These are phyloP conservation scores for Mobula birostris DNA, from an alignment of 2,113 vertebrate genomes.

Conservation along the genomic window DNA sequence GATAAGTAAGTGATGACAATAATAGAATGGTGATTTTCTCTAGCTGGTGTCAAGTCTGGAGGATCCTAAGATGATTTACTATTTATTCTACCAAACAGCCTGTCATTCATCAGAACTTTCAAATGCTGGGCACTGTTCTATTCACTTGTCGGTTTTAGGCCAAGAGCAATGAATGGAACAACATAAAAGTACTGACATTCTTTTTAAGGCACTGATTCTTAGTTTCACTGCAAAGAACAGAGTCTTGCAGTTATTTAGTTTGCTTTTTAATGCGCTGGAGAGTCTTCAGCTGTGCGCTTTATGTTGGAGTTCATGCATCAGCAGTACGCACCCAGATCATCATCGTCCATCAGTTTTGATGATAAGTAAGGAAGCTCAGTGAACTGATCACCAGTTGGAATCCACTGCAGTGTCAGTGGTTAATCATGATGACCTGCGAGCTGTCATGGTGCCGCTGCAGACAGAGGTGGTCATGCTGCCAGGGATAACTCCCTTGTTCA, in stretches of 20 bases:
- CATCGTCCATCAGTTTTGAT: neutral
- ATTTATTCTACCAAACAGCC: neutral
- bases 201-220: neutral
- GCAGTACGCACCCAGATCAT: neutral
- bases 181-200: conserved; percentile 34
- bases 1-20: conserved; percentile 24
- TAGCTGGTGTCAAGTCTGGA: neutral
- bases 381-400: neutral
- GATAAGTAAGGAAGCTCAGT: neutral
- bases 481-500: neutral
- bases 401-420: neutral
- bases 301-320: conserved; percentile 9
- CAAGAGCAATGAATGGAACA: conserved; percentile 33
- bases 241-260: neutral
- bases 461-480: neutral
- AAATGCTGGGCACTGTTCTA: conserved; percentile 26
- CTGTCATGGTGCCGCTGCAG: neutral
- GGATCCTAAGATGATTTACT: conserved; percentile 24
- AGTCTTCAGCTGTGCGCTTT: neutral
- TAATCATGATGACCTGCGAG: neutral
- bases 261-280: conserved; percentile 3
- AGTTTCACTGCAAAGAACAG: neutral
- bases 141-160: neutral
- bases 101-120: conserved; percentile 5
- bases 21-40: conserved; percentile 5